A percentile compares a stretch with the other conserved stretches of the same genome.
phyloP scores from a whole-genome alignment of 2,113 vertebrate species.

The Eurypyga helias region DNA sequence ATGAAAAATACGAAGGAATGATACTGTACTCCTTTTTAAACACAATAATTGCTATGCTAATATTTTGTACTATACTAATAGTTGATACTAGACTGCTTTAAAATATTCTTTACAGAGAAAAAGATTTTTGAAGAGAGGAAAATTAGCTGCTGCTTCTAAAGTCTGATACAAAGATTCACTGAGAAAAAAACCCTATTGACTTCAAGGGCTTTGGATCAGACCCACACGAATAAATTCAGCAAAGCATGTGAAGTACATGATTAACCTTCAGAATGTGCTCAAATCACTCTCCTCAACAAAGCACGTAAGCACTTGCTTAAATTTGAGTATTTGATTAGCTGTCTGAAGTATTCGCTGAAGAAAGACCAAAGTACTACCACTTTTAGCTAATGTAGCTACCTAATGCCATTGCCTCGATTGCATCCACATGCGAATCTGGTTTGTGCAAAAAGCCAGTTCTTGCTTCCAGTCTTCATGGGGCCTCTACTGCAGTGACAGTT shows the following conservation, averaged over 20 bases:
- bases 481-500: neutral
- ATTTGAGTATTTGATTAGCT: conserved; percentile 47
- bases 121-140: neutral
- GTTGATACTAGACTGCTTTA: neutral
- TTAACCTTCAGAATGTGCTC: conserved; percentile 54
- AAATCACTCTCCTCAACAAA: conserved; percentile 17
- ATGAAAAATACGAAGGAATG: neutral
- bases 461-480: neutral
- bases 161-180: neutral
- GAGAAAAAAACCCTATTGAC: neutral
- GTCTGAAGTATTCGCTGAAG: conserved; percentile 25
- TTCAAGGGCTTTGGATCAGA: conserved; percentile 49
- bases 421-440: neutral
- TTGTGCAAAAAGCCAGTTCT: neutral
- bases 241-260: conserved; percentile 20
- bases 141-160: neutral
- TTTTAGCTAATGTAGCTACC: neutral
- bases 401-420: neutral
- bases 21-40: conserved; percentile 37
- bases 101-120: conserved; percentile 8
- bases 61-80: neutral
- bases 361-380: neutral
- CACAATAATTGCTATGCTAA: neutral
- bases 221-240: neutral
- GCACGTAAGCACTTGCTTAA: conserved; percentile 16